Base-by-base conservation (phyloP, 2,888 invertebrate species). In the Drosophila nigricruria region DNA sequence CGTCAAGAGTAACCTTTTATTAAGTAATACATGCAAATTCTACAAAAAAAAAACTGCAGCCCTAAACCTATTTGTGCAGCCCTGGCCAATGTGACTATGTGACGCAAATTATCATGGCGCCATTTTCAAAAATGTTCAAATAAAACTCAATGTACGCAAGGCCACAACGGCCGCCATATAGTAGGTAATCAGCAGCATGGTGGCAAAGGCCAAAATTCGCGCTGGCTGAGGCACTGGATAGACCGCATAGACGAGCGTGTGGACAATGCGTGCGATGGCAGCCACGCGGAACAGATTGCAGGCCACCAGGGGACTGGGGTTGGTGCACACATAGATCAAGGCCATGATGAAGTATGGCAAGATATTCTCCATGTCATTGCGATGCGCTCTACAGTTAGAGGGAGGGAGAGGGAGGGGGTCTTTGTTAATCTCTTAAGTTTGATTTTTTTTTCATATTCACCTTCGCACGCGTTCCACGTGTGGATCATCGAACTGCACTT, bases 351-450 rank as follows among this genome's bases (percentile, higher is more conserved):
- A 92, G 90, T 95, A 96, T 1, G 94, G 93, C 9, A 94, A 92
- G 69, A 96, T 95, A 91, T 95, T 96, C 91, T 96, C 96, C 91
- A 96, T 90, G 88, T 96, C 96, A 85, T 96, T 96, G 85, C 94
- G 93, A 90, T 96, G 95, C 4, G 95, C 95, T 82, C 96, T 95
- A 91, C 10, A 93, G 92, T 49, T 63, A 73, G 9, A 54, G n/a
- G 10, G 16, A 10, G 12, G 6, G 14, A 32, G 23, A 45, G n/a
- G 25, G 34, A 18, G 36, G 27, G 14, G 30, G 18, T 18, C n/a
- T 3, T 30, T 16, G 14, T 23, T 12, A 36, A 52, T 34, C 23
- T 20, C 5, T 25, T n/a, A 4, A 25, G 14, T 3, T 27, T 63
- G 5, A n/a, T 14, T n/a, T 2, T 23, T 23, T 18, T 18, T 52